Evolutionary conservation across 2,888 invertebrate genomes (phyloP).

Genomic region (Stramonita haemastoma): DNA sequence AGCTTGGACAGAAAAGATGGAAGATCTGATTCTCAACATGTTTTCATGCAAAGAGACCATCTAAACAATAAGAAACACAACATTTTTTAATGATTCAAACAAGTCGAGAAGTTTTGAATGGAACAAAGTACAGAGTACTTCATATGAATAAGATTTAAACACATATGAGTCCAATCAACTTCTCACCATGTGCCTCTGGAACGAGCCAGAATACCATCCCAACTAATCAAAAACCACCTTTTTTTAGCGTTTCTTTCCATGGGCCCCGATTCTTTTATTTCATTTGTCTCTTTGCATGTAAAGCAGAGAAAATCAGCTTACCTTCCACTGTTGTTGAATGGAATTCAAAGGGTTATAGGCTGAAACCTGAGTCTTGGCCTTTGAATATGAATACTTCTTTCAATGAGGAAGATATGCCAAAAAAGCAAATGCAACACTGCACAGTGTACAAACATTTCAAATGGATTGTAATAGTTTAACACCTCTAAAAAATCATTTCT

Average conservation of each 20-base stretch:
- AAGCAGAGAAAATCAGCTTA: conserved; percentile 14
- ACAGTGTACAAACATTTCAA: background rate
- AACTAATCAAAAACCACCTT: too few relatives aligned
- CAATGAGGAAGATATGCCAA: too few relatives aligned
- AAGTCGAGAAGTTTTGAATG: background rate
- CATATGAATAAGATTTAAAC: too few relatives aligned
- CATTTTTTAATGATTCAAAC: background rate
- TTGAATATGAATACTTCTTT: background rate
- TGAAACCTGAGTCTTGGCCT: conserved; percentile 10
- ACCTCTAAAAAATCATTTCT: too few relatives aligned
- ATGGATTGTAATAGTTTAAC: background rate
- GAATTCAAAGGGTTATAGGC: background rate
- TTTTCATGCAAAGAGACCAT: background rate
- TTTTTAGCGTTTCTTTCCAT: too few relatives aligned
- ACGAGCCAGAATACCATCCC: too few relatives aligned
- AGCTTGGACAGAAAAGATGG: background rate
- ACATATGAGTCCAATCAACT: too few relatives aligned
- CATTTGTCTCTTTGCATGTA: background rate
- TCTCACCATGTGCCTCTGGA: too few relatives aligned
- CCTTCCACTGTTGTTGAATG: background rate
- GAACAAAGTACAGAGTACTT: too few relatives aligned
- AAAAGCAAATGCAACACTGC: background rate
- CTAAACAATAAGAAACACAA: background rate
- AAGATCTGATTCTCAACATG: conserved; percentile 11
- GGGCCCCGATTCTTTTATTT: background rate